Evolutionary conservation across 2,888 invertebrate species (phyloP).

Genomic region (Tipula lateralis): DNA sequence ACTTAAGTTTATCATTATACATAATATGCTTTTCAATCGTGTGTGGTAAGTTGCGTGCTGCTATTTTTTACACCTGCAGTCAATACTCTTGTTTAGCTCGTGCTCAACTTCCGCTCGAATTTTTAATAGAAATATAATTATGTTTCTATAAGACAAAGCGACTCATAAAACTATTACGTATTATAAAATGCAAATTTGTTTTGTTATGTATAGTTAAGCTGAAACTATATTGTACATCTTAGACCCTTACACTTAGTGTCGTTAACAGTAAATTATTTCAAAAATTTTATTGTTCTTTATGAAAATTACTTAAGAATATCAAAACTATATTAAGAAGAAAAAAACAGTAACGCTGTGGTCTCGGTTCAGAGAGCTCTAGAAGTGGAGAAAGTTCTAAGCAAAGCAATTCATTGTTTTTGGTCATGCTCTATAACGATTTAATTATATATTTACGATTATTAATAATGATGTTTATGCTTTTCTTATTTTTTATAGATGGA

Average conservation of each 20-base stretch:
- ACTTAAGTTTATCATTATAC: no score
- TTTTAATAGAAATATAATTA: neutral
- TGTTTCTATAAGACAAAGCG: neutral
- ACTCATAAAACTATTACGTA: neutral
- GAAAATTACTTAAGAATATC: neutral
- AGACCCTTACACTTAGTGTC: neutral
- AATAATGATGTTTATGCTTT: neutral
- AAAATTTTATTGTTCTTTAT: neutral
- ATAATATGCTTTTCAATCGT: neutral
- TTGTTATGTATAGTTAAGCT: neutral
- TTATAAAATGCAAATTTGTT: neutral
- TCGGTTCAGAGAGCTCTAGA: constrained; percentile 27
- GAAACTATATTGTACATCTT: neutral
- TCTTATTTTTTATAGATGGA: constrained; percentile 60
- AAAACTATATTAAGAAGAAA: neutral
- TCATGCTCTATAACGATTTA: constrained; percentile 29
- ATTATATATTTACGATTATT: constrained; percentile 13
- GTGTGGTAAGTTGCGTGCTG: neutral
- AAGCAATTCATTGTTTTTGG: neutral
- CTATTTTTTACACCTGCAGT: neutral
- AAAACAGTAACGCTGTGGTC: constrained; percentile 20
- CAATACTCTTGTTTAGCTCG: neutral
- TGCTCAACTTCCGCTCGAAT: neutral
- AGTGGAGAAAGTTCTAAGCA: constrained; percentile 28
- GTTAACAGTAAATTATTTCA: neutral